Conservation (phyloP, 1,140 invertebrate species). For the Aphelinus atriplicis region DNA sequence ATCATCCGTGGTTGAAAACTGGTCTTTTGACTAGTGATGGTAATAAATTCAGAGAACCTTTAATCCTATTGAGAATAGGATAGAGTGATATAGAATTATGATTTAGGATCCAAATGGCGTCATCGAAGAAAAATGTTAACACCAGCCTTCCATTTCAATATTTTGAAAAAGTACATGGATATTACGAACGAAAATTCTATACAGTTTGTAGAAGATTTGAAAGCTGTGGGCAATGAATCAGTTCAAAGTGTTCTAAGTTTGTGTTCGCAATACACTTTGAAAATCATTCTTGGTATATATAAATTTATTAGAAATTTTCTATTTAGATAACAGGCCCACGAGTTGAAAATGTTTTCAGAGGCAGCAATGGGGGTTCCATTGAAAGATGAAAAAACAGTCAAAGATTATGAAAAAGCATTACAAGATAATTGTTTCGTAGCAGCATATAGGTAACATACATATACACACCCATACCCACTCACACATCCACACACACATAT, state of each 20-base stretch:
- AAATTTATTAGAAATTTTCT: neutral
- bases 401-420: constrained; percentile 67
- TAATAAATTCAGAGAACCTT: constrained; percentile 28
- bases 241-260: constrained; percentile 71
- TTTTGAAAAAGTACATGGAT: too few relatives aligned
- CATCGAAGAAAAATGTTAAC: constrained; percentile 63
- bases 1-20: constrained; percentile 73
- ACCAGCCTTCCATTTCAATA: too few relatives aligned
- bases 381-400: constrained; percentile 67
- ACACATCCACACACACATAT: too few relatives aligned
- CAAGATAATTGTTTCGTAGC: constrained; percentile 50
- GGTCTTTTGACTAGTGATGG: constrained; percentile 71
- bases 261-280: constrained; percentile 78
- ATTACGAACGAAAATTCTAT: constrained; percentile 24
- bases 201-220: constrained; percentile 45
- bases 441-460: constrained; percentile 43
- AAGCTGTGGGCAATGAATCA: constrained; percentile 51
- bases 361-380: constrained; percentile 85
- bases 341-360: constrained; percentile 62
- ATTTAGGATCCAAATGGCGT: constrained; percentile 81
- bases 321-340: neutral
- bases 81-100: neutral
- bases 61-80: neutral
- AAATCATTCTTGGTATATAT: constrained; percentile 79
- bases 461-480: too few relatives aligned